Conservation (phyloP, 2,888 invertebrate species). For the Pristionchus entomophagus region DNA sequence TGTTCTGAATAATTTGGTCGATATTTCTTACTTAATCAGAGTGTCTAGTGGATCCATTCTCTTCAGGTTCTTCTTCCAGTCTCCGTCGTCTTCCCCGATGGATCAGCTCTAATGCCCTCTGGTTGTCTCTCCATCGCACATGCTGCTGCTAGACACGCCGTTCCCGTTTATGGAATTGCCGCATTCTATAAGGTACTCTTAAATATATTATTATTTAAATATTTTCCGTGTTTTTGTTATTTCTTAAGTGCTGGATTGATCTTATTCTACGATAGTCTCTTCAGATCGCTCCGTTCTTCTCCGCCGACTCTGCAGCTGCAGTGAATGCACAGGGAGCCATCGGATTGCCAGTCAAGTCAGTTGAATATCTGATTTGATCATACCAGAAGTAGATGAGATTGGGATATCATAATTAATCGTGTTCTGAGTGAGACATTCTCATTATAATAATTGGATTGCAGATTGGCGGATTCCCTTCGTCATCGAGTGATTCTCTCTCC, state of each 20-base stretch:
- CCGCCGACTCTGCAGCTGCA: constrained; percentile 15
- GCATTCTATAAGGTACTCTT: constrained; percentile 72
- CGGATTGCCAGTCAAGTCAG: constrained; percentile 17
- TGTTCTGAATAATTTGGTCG: background rate
- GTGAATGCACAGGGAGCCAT: background rate
- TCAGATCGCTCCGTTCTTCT: constrained; percentile 45
- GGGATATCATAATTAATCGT: background rate
- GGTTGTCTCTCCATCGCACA: constrained; percentile 68
- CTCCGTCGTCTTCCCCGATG: constrained; percentile 69
- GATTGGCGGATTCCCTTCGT: background rate
- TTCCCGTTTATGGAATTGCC: constrained; percentile 68
- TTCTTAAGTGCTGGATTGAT: too few relatives aligned
- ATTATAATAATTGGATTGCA: background rate
- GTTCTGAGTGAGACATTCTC: background rate
- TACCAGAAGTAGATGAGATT: background rate
- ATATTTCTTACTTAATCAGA: too few relatives aligned
- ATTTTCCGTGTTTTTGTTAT: too few relatives aligned
- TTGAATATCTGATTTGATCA: background rate
- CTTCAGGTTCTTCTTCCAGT: constrained; percentile 66
- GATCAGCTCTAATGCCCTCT: constrained; percentile 67
- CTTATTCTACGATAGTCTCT: too few relatives aligned
- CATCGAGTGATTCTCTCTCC: constrained; percentile 43
- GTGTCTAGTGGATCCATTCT: background rate
- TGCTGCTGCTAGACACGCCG: constrained; percentile 66
- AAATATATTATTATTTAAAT: too few relatives aligned